phyloP scores from a whole-genome alignment of 2,888 invertebrate genomes.

The Diaperis boleti region DNA sequence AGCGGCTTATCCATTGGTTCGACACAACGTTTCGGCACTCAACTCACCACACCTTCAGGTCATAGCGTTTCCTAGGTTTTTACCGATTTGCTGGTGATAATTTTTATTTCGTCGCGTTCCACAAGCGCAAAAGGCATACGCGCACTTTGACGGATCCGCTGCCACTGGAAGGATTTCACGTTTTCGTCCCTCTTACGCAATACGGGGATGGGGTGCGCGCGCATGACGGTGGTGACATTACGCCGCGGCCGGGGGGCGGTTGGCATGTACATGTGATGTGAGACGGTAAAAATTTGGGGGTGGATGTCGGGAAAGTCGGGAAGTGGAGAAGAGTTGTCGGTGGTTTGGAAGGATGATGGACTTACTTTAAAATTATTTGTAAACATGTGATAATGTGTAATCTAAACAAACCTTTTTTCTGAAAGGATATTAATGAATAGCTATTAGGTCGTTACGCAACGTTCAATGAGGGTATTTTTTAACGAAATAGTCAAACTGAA shows the following conservation, averaged over 20 bases:
- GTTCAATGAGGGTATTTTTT: not conserved
- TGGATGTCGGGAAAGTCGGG: constrained; percentile 8
- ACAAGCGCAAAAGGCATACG: constrained; percentile 3
- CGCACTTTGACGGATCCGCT: constrained; percentile 21
- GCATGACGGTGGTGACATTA: constrained; percentile 21
- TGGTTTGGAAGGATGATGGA: too few species aligned
- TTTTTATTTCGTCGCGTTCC: constrained; percentile 21
- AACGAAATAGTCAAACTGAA: not conserved
- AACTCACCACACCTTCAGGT: constrained; percentile 19
- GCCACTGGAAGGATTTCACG: constrained; percentile 24
- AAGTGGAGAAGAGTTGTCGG: constrained; percentile 22
- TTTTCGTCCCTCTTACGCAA: constrained; percentile 33
- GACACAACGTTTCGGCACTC: constrained; percentile 20
- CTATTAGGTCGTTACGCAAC: too few species aligned
- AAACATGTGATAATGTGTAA: too few species aligned
- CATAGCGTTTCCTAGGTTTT: constrained; percentile 1
- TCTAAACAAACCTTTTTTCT: too few species aligned
- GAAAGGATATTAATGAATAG: too few species aligned
- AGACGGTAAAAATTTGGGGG: constrained; percentile 7
- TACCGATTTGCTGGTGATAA: too few species aligned
- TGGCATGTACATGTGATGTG: constrained; percentile 21
- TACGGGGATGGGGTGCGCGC: constrained; percentile 11
- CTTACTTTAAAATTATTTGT: too few species aligned
- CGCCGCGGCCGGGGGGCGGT: constrained; percentile 13
- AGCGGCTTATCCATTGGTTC: constrained; percentile 23